Percentiles rank a stretch among this genome's conserved stretches.
These are phyloP conservation scores for Drosophila novamexicana DNA, from an alignment of 1,140 invertebrate species.

Conservation along the genomic window DNA sequence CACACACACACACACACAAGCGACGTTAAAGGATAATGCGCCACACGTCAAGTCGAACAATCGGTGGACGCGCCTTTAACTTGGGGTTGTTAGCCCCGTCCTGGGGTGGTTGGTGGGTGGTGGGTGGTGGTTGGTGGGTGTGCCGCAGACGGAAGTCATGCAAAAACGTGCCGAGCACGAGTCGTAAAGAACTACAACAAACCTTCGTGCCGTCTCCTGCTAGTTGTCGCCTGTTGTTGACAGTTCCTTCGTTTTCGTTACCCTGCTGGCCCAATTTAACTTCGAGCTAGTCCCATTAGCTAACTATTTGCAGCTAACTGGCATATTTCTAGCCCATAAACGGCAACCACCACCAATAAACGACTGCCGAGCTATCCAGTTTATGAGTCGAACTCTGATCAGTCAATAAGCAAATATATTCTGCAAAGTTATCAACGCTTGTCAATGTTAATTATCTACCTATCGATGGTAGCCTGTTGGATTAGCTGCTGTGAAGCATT, in stretches of 20 bases:
- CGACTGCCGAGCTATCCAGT: conserved; percentile 17
- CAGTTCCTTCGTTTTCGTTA: conserved; percentile 45
- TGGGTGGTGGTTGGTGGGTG: conserved; percentile 8
- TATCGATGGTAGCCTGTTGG: conserved; percentile 15
- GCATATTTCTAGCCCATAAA: conserved; percentile 67
- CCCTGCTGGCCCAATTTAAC: neutral
- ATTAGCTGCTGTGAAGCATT: neutral
- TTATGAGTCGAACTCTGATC: conserved; percentile 29
- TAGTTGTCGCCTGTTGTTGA: conserved; percentile 52
- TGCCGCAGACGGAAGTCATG: conserved; percentile 66
- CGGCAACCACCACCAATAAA: conserved; percentile 41
- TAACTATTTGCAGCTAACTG: conserved; percentile 40
- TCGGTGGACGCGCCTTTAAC: conserved; percentile 55
- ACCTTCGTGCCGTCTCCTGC: conserved; percentile 28
- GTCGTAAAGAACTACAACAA: conserved; percentile 53
- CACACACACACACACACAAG: conserved; percentile 1
- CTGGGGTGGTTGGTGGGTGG: neutral
- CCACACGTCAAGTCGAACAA: conserved; percentile 57
- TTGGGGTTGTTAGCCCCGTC: conserved; percentile 47
- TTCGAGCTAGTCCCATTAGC: neutral
- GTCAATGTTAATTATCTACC: conserved; percentile 27
- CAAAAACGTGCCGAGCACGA: conserved; percentile 76
- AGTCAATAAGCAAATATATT: conserved; percentile 21
- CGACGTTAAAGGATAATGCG: conserved; percentile 77
- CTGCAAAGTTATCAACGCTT: conserved; percentile 41